These are phyloP conservation scores for Nasonia oneida DNA, from an alignment of 2,888 invertebrate genomes.

Conservation along the genomic window DNA sequence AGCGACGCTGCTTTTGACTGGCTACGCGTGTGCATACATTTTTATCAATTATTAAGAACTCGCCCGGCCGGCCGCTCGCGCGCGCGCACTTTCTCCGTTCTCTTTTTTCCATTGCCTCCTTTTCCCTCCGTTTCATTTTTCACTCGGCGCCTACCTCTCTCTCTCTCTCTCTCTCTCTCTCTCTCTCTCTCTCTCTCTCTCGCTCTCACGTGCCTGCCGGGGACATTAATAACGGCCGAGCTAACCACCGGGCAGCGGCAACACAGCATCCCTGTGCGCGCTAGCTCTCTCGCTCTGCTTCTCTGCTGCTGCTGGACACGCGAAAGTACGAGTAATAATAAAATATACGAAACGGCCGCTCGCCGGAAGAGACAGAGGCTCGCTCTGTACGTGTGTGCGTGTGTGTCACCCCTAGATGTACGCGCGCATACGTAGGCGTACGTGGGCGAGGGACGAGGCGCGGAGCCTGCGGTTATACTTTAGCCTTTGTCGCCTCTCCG, in stretches of 20 bases:
- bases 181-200: too few species aligned
- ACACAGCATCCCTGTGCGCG: constrained; percentile 63
- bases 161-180: neutral
- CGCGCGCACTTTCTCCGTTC: constrained; percentile 46
- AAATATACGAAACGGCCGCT: constrained; percentile 75
- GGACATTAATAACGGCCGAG: constrained; percentile 77
- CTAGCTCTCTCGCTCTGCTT: constrained; percentile 25
- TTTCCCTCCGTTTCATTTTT: constrained; percentile 60
- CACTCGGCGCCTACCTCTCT: constrained; percentile 14
- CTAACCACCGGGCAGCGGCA: constrained; percentile 45
- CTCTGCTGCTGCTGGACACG: constrained; percentile 41
- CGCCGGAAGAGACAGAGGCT: constrained; percentile 13
- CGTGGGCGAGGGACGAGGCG: constrained; percentile 29
- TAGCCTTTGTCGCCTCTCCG: constrained; percentile 59
- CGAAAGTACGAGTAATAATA: constrained; percentile 71
- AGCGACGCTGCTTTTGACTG: constrained; percentile 65
- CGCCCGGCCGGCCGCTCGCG: constrained; percentile 51
- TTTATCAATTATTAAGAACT: constrained; percentile 79
- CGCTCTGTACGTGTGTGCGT: neutral
- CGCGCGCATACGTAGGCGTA: neutral
- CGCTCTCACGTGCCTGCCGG: constrained; percentile 64
- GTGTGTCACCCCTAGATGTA: constrained; percentile 30
- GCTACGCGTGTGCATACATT: constrained; percentile 76
- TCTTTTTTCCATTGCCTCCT: constrained; percentile 61
- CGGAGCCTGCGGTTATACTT: constrained; percentile 15